Base-by-base conservation (phyloP, 2,113 vertebrate genomes). In the Todiramphus chloris region DNA sequence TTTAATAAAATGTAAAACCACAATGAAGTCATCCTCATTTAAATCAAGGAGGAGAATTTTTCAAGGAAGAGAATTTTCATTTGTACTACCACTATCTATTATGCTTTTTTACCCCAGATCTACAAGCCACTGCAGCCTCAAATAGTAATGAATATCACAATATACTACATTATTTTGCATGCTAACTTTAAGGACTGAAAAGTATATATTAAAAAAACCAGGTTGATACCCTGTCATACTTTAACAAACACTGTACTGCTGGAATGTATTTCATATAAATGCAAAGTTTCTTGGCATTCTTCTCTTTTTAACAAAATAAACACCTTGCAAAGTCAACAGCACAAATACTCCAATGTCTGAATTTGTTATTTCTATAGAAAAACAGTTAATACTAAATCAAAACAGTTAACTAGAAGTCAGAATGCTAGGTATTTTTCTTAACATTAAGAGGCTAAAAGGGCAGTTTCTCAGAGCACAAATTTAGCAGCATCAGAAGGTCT, bases 211-310 rank as follows among this genome's bases (percentile, higher is more conserved):
- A 78, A 84, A 56, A 12, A 4, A 1, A 3, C 0, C 5, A 62
- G 31, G 7, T 2, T 67, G 69, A 73, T 68, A 85, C 11, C 77
- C 46, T 59, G 51, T 31, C 43, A 70, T 59, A 80, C 13, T 93
- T 88, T 48, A 85, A 73, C 30, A 90, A 91, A 88, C 43, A 76
- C 2, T 55, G 55, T 64, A 56, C 27, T 43, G 51, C 43, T 86
- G 64, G 72, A 93, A 90, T 39, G 72, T 72, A 78, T 75, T 92
- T 81, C 80, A 92, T 64, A 63, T 53, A 93, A 92, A 94, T 63
- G 51, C 10, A 41, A 69, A 90, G 35, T 14, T 94, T 64, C 67
- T 83, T 86, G 41, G 59, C 55, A 83, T 88, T 80, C 13, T 63
- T 60, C 35, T 60, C 35, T 60, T 72, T 77, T 53, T 15, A 85